These are phyloP conservation scores for Crossocerus cetratus DNA, from an alignment of 2,888 invertebrate genomes.

Conservation along the genomic window DNA sequence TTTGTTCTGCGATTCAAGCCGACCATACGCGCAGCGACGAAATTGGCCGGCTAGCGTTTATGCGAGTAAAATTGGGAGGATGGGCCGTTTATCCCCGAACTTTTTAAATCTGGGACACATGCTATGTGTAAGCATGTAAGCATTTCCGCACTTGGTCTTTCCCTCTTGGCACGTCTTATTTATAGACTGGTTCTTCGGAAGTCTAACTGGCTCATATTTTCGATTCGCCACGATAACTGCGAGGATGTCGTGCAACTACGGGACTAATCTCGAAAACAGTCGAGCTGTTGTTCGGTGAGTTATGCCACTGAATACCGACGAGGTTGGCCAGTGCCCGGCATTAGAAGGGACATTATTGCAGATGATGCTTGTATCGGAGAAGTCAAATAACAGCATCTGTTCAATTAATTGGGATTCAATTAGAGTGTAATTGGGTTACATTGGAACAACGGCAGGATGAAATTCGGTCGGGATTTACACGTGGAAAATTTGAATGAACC, in stretches of 20 bases:
- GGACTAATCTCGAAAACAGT: slow-evolving; percentile 24
- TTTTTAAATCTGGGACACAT: too few relatives aligned
- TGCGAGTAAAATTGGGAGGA: too few relatives aligned
- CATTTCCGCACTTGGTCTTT: too few relatives aligned
- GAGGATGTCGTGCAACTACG: slow-evolving; percentile 6
- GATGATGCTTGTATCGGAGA: slow-evolving; percentile 38
- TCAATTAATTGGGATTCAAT: slow-evolving; percentile 9
- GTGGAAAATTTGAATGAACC: too few relatives aligned
- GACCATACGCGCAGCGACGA: too few relatives aligned
- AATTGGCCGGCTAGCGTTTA: too few relatives aligned
- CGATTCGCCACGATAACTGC: slow-evolving; percentile 16
- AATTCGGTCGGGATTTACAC: too few relatives aligned
- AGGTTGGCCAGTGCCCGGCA: background rate
- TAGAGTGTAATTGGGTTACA: background rate
- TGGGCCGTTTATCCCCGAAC: too few relatives aligned
- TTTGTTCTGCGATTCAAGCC: too few relatives aligned
- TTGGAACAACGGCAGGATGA: background rate
- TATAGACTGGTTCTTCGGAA: too few relatives aligned
- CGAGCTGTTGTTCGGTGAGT: slow-evolving; percentile 25
- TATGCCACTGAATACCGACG: slow-evolving; percentile 14
- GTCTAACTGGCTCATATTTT: background rate
- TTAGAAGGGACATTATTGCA: slow-evolving; percentile 9
- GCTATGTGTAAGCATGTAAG: too few relatives aligned
- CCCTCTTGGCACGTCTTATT: too few relatives aligned
- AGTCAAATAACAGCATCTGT: slow-evolving; percentile 25